Conservation (phyloP, 2,888 invertebrate species). For the Ornithoptera alexandrae region DNA sequence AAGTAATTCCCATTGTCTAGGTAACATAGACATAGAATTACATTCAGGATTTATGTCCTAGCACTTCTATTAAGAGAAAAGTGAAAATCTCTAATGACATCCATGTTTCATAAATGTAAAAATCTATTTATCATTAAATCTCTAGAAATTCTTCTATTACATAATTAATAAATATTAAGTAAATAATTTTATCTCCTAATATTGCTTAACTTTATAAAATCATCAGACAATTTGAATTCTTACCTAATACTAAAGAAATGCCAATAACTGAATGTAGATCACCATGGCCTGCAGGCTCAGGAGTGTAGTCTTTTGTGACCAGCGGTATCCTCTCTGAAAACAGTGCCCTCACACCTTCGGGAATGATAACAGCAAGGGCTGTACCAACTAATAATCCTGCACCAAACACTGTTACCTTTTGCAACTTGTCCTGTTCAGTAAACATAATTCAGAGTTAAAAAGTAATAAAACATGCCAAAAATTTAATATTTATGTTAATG, state of each 20-base stretch:
- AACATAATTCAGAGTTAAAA: neutral
- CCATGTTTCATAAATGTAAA: too few relatives aligned
- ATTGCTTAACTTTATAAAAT: too few relatives aligned
- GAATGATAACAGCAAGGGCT: conserved; percentile 98
- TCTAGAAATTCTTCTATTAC: too few relatives aligned
- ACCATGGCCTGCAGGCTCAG: conserved; percentile 58
- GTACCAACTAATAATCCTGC: conserved; percentile 98
- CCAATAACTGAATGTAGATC: conserved; percentile 93
- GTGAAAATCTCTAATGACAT: too few relatives aligned
- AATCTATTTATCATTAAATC: too few relatives aligned
- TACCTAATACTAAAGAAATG: conserved; percentile 91
- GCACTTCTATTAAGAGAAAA: too few relatives aligned
- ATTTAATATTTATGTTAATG: neutral
- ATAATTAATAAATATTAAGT: too few relatives aligned
- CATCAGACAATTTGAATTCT: conserved; percentile 29
- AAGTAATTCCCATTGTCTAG: neutral
- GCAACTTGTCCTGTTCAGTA: conserved; percentile 90
- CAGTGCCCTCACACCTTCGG: conserved; percentile 96
- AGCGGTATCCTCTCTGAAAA: conserved; percentile 68
- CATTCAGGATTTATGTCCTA: too few relatives aligned
- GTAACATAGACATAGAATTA: too few relatives aligned
- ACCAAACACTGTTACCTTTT: conserved; percentile 96
- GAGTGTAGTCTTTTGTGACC: conserved; percentile 62
- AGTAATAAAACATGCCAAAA: conserved; percentile 21
- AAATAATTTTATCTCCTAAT: too few relatives aligned